Evolutionary conservation across 2,113 vertebrate species (phyloP).

Genomic region (Ochotona princeps): DNA sequence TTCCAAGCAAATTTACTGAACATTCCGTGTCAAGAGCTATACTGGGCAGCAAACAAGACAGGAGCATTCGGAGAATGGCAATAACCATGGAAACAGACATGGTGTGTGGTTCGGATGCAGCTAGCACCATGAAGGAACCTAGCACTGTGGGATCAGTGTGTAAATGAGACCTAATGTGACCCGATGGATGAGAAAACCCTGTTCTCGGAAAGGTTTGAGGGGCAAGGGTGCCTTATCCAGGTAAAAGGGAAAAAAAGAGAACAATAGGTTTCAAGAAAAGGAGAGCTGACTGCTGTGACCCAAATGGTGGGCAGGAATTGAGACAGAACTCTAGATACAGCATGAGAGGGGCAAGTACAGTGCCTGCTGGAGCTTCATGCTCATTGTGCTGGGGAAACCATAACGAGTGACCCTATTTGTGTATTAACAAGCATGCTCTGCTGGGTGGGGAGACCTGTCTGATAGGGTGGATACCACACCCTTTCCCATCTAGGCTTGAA

Average conservation of each 20-base stretch:
- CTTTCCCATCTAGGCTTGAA: background rate
- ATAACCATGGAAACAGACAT: background rate
- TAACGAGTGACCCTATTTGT: conserved; percentile 10
- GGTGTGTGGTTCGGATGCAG: background rate
- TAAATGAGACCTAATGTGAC: background rate
- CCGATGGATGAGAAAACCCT: conserved; percentile 5
- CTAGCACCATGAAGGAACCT: conserved; percentile 28
- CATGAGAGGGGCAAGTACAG: background rate
- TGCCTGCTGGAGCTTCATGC: background rate
- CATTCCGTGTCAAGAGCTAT: background rate
- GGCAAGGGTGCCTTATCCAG: background rate
- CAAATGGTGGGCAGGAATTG: background rate
- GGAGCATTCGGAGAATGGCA: background rate
- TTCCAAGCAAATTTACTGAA: conserved; percentile 42
- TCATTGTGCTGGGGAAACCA: background rate
- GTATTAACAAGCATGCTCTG: conserved; percentile 40
- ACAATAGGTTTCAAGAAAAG: background rate
- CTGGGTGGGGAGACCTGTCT: background rate
- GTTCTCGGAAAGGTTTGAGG: background rate
- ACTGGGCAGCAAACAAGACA: background rate
- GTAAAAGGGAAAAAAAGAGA: background rate
- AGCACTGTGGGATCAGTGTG: background rate
- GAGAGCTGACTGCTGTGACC: background rate
- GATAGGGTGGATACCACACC: background rate
- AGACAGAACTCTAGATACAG: background rate